Conservation (phyloP, 2,113 vertebrate species). For the Nyctibius bracteatus region DNA sequence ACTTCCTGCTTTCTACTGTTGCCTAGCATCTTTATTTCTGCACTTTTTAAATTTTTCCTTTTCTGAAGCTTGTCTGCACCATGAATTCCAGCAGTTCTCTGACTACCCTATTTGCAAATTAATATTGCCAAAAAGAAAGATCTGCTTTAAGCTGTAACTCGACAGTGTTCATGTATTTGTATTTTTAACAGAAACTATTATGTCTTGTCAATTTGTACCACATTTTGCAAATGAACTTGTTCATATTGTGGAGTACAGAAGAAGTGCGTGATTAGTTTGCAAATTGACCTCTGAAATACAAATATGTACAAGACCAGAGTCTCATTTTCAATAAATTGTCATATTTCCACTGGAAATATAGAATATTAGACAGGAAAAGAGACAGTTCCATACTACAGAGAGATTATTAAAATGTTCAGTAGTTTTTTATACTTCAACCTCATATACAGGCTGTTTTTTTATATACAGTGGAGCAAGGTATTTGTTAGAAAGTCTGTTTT, state of each 20-base stretch:
- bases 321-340: neutral
- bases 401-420: neutral
- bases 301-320: neutral
- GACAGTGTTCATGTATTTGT: neutral
- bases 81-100: neutral
- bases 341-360: neutral
- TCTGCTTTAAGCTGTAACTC: neutral
- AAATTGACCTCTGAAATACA: neutral
- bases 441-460: neutral
- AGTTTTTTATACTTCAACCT: neutral
- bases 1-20: neutral
- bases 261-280: neutral
- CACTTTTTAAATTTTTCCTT: neutral
- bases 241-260: neutral
- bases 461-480: neutral
- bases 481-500: neutral
- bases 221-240: neutral
- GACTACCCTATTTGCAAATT: neutral
- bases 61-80: neutral
- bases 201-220: neutral
- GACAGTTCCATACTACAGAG: neutral
- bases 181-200: neutral
- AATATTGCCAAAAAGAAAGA: neutral
- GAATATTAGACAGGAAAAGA: neutral
- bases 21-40: neutral